Evolutionary conservation across 2,888 invertebrate genomes (phyloP).

Genomic region (Cryptocephalus primarius): DNA sequence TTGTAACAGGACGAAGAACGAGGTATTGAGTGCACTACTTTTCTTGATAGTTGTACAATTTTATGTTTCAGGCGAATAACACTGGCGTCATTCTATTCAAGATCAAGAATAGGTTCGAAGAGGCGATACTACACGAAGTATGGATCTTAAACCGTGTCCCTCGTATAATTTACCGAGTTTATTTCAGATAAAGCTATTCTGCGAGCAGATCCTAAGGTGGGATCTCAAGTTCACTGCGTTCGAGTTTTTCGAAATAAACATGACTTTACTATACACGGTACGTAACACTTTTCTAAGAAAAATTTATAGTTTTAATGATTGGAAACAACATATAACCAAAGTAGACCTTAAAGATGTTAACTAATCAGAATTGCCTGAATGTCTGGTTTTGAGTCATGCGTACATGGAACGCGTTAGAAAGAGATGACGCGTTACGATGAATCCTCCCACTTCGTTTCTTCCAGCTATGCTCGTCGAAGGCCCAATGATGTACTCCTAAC

Average conservation of each 20-base stretch:
- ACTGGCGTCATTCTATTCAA: constrained; percentile 2
- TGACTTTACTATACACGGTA: constrained; percentile 3
- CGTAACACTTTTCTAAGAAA: neutral
- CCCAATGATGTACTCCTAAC: too few species aligned
- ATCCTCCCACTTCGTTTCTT: too few species aligned
- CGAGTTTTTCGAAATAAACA: constrained; percentile 3
- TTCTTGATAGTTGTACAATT: neutral
- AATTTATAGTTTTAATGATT: too few species aligned
- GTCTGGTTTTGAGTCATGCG: too few species aligned
- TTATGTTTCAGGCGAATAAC: neutral
- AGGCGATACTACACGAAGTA: neutral
- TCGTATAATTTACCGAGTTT: neutral
- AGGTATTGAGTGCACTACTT: neutral
- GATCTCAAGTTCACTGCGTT: constrained; percentile 2
- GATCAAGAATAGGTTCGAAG: neutral
- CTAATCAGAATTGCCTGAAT: too few species aligned
- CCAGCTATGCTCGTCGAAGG: too few species aligned
- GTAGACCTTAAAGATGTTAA: too few species aligned
- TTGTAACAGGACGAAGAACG: neutral
- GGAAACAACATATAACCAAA: too few species aligned
- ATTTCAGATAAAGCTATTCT: constrained; percentile 2
- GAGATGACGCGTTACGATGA: too few species aligned
- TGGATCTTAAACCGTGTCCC: neutral
- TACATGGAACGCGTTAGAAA: too few species aligned
- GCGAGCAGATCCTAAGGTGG: constrained; percentile 2